Percentiles rank a stretch among this genome's conserved stretches.
phyloP scores from a whole-genome alignment of 1,140 invertebrate genomes.

The Diprion similis region DNA sequence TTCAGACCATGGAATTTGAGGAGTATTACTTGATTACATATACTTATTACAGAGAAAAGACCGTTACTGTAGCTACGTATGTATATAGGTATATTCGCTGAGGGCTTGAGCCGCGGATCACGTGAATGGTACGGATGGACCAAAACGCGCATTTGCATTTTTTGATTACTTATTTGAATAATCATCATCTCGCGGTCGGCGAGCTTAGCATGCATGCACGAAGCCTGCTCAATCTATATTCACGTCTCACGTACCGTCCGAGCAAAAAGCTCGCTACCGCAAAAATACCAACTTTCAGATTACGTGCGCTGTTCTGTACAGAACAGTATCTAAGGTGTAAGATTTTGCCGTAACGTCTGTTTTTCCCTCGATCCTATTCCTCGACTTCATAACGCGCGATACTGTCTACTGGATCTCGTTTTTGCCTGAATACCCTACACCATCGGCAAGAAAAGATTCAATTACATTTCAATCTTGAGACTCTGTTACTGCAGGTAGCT shows the following conservation, averaged over 20 bases:
- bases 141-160: not conserved
- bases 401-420: not conserved
- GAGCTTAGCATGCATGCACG: not conserved
- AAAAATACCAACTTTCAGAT: not conserved
- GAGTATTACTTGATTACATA: not conserved
- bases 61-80: too few species aligned
- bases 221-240: not conserved
- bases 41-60: not conserved
- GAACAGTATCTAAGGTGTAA: not conserved
- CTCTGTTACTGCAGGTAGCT: not conserved
- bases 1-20: not conserved
- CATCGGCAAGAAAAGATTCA: not conserved
- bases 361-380: conserved; percentile 1
- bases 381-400: not conserved
- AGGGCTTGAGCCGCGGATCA: not conserved
- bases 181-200: not conserved
- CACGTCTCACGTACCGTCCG: not conserved
- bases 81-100: too few species aligned
- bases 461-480: not conserved
- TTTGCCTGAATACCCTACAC: not conserved
- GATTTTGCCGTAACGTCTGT: not conserved
- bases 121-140: not conserved
- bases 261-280: not conserved
- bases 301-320: not conserved
- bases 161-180: conserved; percentile 3